Conservation (phyloP, 2,113 vertebrate species). For the Sula dactylatra region DNA sequence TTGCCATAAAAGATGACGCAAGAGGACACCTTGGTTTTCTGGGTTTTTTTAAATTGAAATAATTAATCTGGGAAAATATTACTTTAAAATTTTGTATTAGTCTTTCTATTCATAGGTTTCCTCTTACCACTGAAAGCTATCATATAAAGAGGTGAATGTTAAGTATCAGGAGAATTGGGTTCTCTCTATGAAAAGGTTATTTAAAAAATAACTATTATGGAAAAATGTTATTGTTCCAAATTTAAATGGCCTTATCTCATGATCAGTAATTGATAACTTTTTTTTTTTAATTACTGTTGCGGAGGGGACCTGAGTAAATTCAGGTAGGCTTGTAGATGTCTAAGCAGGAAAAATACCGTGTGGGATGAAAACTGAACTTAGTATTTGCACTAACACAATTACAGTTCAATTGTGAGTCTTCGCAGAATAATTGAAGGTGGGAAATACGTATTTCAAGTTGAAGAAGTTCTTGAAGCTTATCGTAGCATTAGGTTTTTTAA, state of each 20-base stretch:
- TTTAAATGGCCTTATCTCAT: neutral
- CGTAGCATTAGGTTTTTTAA: neutral
- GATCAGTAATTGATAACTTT: neutral
- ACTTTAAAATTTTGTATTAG: neutral
- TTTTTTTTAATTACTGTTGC: neutral
- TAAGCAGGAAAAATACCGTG: neutral
- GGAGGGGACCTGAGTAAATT: neutral
- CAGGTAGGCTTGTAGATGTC: neutral
- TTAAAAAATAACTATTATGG: neutral
- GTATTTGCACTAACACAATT: constrained; percentile 2
- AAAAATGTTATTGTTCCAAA: neutral
- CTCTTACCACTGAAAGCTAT: neutral
- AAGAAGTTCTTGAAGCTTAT: neutral
- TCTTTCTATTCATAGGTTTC: neutral
- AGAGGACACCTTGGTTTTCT: neutral
- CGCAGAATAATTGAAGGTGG: neutral
- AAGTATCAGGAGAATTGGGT: neutral
- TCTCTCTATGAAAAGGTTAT: neutral
- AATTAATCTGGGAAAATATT: neutral
- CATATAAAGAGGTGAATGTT: neutral
- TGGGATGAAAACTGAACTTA: neutral
- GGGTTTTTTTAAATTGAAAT: neutral
- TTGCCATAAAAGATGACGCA: neutral
- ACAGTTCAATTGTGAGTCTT: neutral
- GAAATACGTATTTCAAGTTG: neutral